A percentile compares a stretch with the other conserved stretches of the same genome.
Evolutionary conservation across 2,888 invertebrate species (phyloP).

Genomic region (Drosophila prostipennis): DNA sequence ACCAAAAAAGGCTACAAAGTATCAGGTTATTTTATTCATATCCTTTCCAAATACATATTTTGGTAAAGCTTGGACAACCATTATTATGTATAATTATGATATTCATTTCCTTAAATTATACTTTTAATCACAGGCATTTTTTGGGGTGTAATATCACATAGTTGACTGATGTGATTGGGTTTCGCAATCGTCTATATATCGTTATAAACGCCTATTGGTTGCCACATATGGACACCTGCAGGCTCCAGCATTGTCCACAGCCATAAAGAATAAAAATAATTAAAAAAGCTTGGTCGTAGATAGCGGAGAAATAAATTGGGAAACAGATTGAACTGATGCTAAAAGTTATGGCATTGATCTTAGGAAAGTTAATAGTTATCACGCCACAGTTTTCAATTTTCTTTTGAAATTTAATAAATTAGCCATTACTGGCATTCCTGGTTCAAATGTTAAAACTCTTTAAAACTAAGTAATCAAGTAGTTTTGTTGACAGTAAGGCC

Average conservation of each 20-base stretch:
- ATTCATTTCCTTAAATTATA: not conserved
- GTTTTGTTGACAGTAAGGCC: not conserved
- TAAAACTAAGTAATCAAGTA: not conserved
- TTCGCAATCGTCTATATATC: slow-evolving; percentile 27
- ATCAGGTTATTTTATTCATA: not conserved
- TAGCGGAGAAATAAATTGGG: slow-evolving; percentile 23
- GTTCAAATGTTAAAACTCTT: not conserved
- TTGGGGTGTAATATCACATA: slow-evolving; percentile 5
- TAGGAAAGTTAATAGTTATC: not conserved
- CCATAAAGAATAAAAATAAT: slow-evolving; percentile 29
- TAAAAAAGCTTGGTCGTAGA: slow-evolving; percentile 21
- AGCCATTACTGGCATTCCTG: no score
- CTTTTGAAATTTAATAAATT: not conserved
- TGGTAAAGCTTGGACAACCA: not conserved
- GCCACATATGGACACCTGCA: slow-evolving; percentile 43
- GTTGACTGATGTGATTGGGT: slow-evolving; percentile 5
- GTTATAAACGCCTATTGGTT: slow-evolving; percentile 17
- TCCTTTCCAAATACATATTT: not conserved
- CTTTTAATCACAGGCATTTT: not conserved
- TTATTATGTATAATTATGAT: not conserved
- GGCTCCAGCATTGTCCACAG: slow-evolving; percentile 13
- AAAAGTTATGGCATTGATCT: slow-evolving; percentile 30
- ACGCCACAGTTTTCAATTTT: not conserved
- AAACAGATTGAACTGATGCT: not conserved
- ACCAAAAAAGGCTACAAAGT: no score